Evolutionary conservation across 1,140 invertebrate genomes (phyloP).

Genomic region (silkworm (Bombyx mori)): ASM3026992v2 NC_085121.1:8672501-8673000

Average conservation of each 20-base stretch:
- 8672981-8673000: no score
- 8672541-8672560: no score
- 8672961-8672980: no score
- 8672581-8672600: constrained; percentile 28
- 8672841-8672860: no score
- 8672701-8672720: constrained; percentile 44
- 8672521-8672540: no score
- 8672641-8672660: constrained; percentile 39
- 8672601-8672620: constrained; percentile 49
- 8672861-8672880: constrained; percentile 4
- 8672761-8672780: background rate
- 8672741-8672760: constrained; percentile 18
- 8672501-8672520: no score
- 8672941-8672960: no score
- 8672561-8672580: no score
- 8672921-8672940: no score
- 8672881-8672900: no score
- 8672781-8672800: background rate
- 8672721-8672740: constrained; percentile 43
- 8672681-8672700: constrained; percentile 49
- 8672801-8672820: background rate
- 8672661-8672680: constrained; percentile 36
- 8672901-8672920: no score
- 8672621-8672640: constrained; percentile 44
- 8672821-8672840: constrained; percentile 2